These are phyloP conservation scores for Limenitis camilla DNA, from an alignment of 2,888 invertebrate species.

Conservation along the genomic window DNA sequence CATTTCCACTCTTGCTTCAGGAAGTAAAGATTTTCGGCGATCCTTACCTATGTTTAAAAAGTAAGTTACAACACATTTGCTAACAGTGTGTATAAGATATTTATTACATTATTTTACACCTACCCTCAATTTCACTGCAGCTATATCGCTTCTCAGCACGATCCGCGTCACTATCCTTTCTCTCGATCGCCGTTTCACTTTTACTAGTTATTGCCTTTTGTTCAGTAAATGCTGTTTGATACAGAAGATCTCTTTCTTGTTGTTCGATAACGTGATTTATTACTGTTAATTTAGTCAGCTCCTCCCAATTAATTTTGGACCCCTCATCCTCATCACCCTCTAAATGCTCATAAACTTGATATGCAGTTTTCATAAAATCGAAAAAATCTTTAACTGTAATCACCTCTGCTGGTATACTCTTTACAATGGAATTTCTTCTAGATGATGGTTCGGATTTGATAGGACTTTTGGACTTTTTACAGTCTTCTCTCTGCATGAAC, in stretches of 20 bases:
- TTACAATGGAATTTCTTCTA: conserved; percentile 39
- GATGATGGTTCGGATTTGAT: conserved; percentile 37
- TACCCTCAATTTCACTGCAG: conserved; percentile 62
- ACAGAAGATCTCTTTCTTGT: conserved; percentile 59
- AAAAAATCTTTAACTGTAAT: conserved; percentile 81
- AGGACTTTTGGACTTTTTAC: conserved; percentile 38
- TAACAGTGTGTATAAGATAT: not conserved
- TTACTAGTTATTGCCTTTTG: conserved; percentile 51
- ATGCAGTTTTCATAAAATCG: conserved; percentile 82
- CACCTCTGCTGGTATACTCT: conserved; percentile 67
- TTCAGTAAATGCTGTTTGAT: conserved; percentile 46
- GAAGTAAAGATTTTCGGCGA: conserved; percentile 40
- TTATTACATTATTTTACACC: not conserved
- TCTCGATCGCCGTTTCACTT: conserved; percentile 53
- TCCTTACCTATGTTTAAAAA: conserved; percentile 37
- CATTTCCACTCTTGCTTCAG: conserved; percentile 62
- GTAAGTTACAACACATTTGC: not conserved
- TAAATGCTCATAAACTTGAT: conserved; percentile 76
- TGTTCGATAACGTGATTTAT: conserved; percentile 66
- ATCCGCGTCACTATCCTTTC: conserved; percentile 38
- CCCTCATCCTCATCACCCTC: conserved; percentile 61
- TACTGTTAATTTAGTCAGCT: conserved; percentile 64
- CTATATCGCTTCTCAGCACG: conserved; percentile 49
- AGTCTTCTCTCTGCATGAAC: conserved; percentile 53
- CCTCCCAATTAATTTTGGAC: conserved; percentile 68